Evolutionary conservation across 1,140 invertebrate genomes (phyloP), one percentile per base, ranked within the genome.

Genomic region (Lasaia peninsularis): DNA sequence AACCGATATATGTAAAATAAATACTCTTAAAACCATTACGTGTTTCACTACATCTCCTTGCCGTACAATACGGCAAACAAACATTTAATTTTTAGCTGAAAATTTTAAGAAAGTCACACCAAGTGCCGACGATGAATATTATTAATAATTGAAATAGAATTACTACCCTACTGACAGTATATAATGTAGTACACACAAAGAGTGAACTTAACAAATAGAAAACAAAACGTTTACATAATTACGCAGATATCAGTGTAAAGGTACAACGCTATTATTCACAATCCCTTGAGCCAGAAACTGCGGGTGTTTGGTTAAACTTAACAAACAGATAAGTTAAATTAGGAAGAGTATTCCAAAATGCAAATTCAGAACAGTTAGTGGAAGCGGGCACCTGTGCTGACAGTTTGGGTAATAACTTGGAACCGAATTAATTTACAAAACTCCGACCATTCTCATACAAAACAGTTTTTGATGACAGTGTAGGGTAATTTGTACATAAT

Each of bases 351-450:
- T 79, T 79, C 83, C 76, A 69, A 71, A 82, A 88, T 85, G 81
- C 78, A 84, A 88, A 85, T 84, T 77, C 71, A 55, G 67, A 73
- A 71, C 67, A 61, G 67, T 68, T 72, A 73, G 68, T 66, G 65
- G 64, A 52, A 65, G 67, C 63, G 71, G 63, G 65, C 85, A 86
- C 83, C 83, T 86, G 85, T 72, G 74, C 76, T 80, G 80, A 84
- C 83, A 86, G 83, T 78, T 80, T 76, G 72, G 70, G 83, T 86
- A 88, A 88, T 86, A 86, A 79, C 76, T 75, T 73, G 75, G 75
- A 86, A 88, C 83, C 65, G 76, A 83, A 86, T 86, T 86, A 84
- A 86, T 88, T 86, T 79, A 80, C 78, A 81, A 86, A 88, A 86
- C 80, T 85, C 70, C 63, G 60, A 79, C 67, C 79, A 74, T 73